Percentiles rank a stretch among this genome's conserved stretches.
Conservation (phyloP, 2,888 invertebrate species). For the Agrochola circellaris region DNA sequence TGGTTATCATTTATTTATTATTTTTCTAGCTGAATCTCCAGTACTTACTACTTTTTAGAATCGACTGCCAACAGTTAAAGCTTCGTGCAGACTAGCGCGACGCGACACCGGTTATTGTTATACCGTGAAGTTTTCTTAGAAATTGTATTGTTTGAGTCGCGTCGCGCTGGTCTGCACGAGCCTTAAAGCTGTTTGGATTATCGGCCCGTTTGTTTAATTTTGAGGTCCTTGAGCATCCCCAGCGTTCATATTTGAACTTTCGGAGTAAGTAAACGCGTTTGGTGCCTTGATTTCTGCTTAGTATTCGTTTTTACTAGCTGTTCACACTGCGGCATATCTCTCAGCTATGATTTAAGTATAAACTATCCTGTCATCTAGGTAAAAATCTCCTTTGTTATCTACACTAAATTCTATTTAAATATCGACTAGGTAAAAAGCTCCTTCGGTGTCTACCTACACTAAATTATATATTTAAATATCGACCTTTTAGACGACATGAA, state of each 20-base stretch:
- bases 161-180: too few relatives aligned
- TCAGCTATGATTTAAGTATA: background rate
- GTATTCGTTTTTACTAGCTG: background rate
- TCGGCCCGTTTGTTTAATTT: slow-evolving; percentile 2
- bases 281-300: background rate
- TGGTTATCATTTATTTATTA: background rate
- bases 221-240: background rate
- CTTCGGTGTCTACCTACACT: background rate
- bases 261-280: background rate
- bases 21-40: background rate
- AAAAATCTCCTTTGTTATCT: background rate
- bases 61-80: too few relatives aligned
- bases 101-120: too few relatives aligned
- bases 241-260: slow-evolving; percentile 1
- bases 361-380: background rate
- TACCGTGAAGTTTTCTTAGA: too few relatives aligned
- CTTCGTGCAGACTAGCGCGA: too few relatives aligned
- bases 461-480: background rate
- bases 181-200: background rate
- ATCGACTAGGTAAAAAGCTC: background rate
- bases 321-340: background rate
- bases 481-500: background rate
- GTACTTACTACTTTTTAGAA: background rate
- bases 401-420: background rate
- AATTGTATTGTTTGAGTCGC: too few relatives aligned